A percentile compares a stretch with the other conserved stretches of the same genome.
Conservation (phyloP, 2,888 invertebrate genomes). For the Lochmaea crataegi region DNA sequence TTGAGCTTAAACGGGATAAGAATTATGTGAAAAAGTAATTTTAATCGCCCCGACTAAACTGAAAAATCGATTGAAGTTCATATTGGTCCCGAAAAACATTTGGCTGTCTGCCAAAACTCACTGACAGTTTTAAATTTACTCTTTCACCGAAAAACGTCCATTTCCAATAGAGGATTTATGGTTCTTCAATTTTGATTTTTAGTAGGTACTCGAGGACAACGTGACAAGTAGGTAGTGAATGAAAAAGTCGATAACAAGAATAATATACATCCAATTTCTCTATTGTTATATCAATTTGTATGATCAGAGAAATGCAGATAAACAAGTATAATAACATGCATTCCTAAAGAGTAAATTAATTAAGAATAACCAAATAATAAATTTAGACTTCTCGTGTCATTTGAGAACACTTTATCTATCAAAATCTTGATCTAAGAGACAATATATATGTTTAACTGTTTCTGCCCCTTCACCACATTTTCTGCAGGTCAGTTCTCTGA, state of each 20-base stretch:
- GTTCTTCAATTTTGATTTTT: constrained; percentile 32
- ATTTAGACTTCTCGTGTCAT: no score
- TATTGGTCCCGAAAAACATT: constrained; percentile 50
- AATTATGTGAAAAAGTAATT: background rate
- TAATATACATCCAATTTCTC: no score
- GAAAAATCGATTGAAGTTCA: constrained; percentile 54
- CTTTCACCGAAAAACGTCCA: constrained; percentile 29
- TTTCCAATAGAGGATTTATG: constrained; percentile 27
- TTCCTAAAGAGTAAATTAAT: no score
- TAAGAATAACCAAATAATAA: no score
- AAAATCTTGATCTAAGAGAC: no score
- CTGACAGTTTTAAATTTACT: constrained; percentile 46
- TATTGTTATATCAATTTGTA: no score
- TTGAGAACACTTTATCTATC: no score
- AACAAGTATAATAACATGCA: no score
- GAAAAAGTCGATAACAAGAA: background rate
- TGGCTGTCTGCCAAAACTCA: constrained; percentile 54
- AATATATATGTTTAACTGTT: no score
- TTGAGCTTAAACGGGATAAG: background rate
- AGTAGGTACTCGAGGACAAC: constrained; percentile 15
- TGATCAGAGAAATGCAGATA: no score
- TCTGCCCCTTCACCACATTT: no score
- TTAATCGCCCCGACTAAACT: constrained; percentile 34
- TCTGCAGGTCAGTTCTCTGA: no score
- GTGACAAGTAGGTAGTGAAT: constrained; percentile 15